Evolutionary conservation across 2,797 vertebrate genomes (phyloP).

Genomic region (Oryzias sinensis): DNA sequence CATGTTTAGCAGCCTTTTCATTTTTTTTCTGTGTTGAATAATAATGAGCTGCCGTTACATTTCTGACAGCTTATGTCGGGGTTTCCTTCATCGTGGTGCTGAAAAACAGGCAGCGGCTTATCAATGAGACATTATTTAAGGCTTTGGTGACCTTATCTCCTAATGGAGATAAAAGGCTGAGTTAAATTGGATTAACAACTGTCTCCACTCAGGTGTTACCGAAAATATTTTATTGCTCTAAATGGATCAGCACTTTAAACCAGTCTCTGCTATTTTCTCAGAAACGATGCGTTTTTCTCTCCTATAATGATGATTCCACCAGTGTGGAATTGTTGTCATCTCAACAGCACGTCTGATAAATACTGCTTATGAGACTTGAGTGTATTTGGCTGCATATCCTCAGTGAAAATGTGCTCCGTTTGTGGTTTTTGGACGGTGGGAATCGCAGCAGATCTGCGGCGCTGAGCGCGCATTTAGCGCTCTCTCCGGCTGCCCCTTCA

Average conservation of each 20-base stretch:
- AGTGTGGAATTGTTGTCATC: too few species aligned
- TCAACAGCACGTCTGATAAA: too few species aligned
- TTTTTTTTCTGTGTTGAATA: constrained; percentile 35
- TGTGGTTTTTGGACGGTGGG: neutral
- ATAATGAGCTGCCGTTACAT: constrained; percentile 21
- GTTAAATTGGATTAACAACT: constrained; percentile 69
- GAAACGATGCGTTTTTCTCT: constrained; percentile 31
- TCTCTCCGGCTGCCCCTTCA: constrained; percentile 55
- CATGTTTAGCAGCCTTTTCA: constrained; percentile 69
- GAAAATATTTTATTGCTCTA: constrained; percentile 31
- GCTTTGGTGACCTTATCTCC: constrained; percentile 59
- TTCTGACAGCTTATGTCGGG: constrained; percentile 27
- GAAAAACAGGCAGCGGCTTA: constrained; percentile 31
- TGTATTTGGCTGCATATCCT: neutral
- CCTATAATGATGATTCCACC: neutral
- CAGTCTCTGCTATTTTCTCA: too few species aligned
- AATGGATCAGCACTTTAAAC: constrained; percentile 17
- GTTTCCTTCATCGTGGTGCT: constrained; percentile 21
- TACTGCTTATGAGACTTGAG: too few species aligned
- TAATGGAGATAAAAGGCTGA: constrained; percentile 58
- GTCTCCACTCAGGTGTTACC: constrained; percentile 45
- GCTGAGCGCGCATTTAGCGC: constrained; percentile 44
- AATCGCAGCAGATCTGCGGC: constrained; percentile 23
- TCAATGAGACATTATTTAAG: constrained; percentile 37
- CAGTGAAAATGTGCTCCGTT: neutral